Conservation (phyloP, 2,797 vertebrate genomes). For the Kryptopterus vitreolus region DNA sequence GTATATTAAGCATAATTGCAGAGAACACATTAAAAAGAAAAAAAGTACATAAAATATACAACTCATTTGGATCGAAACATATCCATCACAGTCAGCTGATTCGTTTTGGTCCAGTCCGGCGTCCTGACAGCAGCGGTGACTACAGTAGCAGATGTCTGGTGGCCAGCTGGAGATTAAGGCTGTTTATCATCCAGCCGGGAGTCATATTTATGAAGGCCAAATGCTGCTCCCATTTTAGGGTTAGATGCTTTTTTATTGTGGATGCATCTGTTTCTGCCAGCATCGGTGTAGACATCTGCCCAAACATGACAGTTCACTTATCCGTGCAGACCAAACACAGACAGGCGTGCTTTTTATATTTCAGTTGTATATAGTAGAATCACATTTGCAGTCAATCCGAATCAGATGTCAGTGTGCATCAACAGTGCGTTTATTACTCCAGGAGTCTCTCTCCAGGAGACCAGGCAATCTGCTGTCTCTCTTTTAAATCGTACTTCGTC, state of each 20-base stretch:
- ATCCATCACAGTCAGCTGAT: conserved; percentile 24
- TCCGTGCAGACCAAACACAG: conserved; percentile 57
- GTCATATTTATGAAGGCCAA: conserved; percentile 57
- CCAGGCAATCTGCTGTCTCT: conserved; percentile 68
- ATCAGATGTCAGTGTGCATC: conserved; percentile 56
- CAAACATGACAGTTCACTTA: conserved; percentile 52
- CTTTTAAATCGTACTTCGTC: conserved; percentile 65
- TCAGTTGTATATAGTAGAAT: conserved; percentile 35
- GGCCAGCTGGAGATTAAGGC: conserved; percentile 49
- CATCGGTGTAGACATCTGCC: conserved; percentile 46
- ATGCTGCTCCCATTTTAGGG: conserved; percentile 1
- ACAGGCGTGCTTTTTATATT: conserved; percentile 58
- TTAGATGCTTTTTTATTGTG: background rate
- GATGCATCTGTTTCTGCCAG: conserved; percentile 27
- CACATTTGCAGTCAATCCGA: conserved; percentile 18
- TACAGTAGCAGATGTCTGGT: conserved; percentile 48
- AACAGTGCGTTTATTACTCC: conserved; percentile 27
- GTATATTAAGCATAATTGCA: background rate
- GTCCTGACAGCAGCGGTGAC: conserved; percentile 27
- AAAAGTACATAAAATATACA: background rate
- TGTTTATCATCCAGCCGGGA: conserved; percentile 42
- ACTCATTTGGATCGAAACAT: background rate
- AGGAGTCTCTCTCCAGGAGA: conserved; percentile 69
- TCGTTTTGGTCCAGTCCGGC: conserved; percentile 22
- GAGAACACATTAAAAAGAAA: background rate